Evolutionary conservation across 2,797 vertebrate species (phyloP).

Genomic region (Pteropus rufus): DNA sequence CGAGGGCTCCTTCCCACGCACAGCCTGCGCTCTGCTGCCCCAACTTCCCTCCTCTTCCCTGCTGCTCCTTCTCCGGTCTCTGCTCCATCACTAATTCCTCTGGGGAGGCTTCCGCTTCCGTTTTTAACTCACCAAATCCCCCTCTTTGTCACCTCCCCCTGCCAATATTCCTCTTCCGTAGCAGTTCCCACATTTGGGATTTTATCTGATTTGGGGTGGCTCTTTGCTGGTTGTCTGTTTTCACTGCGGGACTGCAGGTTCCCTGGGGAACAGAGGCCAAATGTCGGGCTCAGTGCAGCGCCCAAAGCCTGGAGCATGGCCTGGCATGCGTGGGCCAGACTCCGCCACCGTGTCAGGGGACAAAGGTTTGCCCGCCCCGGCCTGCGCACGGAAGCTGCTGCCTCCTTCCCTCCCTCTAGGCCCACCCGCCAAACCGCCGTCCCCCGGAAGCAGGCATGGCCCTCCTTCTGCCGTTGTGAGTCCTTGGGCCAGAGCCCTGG

Average conservation of each 20-base stretch:
- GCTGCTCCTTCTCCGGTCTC: background rate
- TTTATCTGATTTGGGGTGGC: background rate
- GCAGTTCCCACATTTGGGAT: background rate
- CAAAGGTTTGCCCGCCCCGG: background rate
- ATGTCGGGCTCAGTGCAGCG: background rate
- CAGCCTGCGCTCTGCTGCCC: accelerated
- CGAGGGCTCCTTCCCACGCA: background rate
- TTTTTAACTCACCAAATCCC: background rate
- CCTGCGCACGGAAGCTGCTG: background rate
- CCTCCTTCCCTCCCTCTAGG: background rate
- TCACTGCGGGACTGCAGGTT: background rate
- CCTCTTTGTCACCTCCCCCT: background rate
- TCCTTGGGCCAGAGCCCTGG: too few species aligned
- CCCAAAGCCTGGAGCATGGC: background rate
- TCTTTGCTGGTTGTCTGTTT: background rate
- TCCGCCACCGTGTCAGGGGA: background rate
- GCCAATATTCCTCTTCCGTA: accelerated
- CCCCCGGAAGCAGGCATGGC: background rate
- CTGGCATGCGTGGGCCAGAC: background rate
- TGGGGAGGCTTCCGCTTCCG: background rate
- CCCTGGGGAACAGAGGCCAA: background rate
- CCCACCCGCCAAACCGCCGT: too few species aligned
- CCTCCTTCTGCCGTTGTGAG: background rate
- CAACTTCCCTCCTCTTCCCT: background rate
- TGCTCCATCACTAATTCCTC: background rate